A percentile compares a stretch with the other conserved stretches of the same genome.
These are phyloP conservation scores for Eriocheir sinensis DNA, from an alignment of 1,140 invertebrate genomes.

Conservation along the genomic window DNA sequence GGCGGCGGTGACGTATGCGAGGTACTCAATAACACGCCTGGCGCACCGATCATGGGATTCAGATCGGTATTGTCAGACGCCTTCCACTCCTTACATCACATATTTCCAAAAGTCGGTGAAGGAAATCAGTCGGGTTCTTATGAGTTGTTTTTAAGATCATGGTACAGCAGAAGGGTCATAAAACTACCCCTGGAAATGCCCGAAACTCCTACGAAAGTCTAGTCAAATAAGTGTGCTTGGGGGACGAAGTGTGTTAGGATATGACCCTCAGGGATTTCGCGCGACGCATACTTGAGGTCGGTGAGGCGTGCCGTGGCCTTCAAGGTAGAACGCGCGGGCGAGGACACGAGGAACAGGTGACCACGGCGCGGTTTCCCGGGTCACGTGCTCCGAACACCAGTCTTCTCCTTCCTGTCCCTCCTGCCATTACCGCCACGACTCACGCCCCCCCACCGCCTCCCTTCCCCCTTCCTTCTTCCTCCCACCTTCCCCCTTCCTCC, in stretches of 20 bases:
- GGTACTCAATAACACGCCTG: conserved; percentile 13
- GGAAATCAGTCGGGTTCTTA: too few species aligned
- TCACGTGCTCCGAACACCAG: neutral
- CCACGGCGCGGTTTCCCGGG: neutral
- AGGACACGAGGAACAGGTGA: neutral
- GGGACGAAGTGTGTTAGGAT: too few species aligned
- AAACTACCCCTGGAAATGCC: too few species aligned
- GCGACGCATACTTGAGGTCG: neutral
- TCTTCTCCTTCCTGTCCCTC: neutral
- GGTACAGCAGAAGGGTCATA: too few species aligned
- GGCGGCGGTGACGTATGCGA: neutral
- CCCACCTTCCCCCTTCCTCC: too few species aligned
- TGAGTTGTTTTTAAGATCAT: too few species aligned
- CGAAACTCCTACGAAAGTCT: too few species aligned
- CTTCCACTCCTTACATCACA: too few species aligned
- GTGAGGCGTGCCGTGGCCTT: neutral
- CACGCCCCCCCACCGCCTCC: neutral
- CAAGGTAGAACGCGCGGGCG: neutral
- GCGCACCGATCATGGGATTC: neutral
- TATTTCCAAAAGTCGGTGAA: too few species aligned
- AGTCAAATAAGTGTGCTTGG: too few species aligned
- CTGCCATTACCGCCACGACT: neutral
- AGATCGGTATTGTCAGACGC: too few species aligned
- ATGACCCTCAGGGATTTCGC: too few species aligned
- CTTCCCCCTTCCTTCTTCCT: neutral